Conservation (phyloP, 2,888 invertebrate species). For the Tinea semifulvella region DNA sequence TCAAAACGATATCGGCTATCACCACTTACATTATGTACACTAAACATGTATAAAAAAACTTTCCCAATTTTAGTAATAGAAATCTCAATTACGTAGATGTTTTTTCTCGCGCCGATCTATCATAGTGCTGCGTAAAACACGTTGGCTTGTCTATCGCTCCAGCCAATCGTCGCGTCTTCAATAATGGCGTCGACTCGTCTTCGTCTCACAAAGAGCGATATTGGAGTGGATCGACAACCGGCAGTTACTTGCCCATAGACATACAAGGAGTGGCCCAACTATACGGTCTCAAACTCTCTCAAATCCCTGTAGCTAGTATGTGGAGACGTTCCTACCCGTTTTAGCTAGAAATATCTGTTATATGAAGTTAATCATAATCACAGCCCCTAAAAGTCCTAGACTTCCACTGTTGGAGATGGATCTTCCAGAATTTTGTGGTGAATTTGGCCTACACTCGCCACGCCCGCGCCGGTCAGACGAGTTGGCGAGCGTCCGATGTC, state of each 20-base stretch:
- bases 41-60: constrained; percentile 53
- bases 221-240: constrained; percentile 62
- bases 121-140: constrained; percentile 52
- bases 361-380: no score
- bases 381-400: no score
- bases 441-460: no score
- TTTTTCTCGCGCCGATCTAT: constrained; percentile 35
- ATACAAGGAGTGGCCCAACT: no score
- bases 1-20: constrained; percentile 55
- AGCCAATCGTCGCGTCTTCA: constrained; percentile 49
- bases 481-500: no score
- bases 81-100: constrained; percentile 56
- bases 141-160: constrained; percentile 43
- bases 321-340: no score
- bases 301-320: no score
- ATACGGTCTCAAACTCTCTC: no score
- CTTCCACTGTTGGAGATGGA: no score
- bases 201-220: constrained; percentile 46
- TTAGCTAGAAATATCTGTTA: no score
- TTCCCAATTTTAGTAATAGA: constrained; percentile 21
- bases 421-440: no score
- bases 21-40: constrained; percentile 62
- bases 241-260: constrained; percentile 45
- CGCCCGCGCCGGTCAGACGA: no score
- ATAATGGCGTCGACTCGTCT: constrained; percentile 54